These are phyloP conservation scores for Spilosoma lubricipeda DNA, from an alignment of 2,888 invertebrate species.

Conservation along the genomic window DNA sequence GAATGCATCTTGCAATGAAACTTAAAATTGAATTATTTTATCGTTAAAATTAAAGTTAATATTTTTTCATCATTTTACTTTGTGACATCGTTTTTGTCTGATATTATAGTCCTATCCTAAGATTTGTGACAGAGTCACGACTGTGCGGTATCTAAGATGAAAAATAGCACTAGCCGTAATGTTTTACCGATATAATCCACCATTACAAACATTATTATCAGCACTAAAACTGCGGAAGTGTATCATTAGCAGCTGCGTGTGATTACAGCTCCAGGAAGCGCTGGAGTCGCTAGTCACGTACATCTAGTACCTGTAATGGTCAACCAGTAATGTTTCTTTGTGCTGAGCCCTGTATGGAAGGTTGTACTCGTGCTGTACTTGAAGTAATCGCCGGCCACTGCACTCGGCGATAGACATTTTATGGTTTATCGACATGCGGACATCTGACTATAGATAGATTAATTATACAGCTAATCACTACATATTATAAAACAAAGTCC, in stretches of 20 bases:
- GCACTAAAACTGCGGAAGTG: constrained; percentile 3
- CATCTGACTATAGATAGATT: too few species aligned
- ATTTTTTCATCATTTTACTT: too few species aligned
- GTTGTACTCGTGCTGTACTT: constrained; percentile 4
- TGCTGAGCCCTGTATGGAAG: constrained; percentile 21
- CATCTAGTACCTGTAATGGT: constrained; percentile 10
- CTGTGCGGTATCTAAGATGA: not conserved
- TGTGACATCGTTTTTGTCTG: not conserved
- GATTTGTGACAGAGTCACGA: not conserved
- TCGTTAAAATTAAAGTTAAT: too few species aligned
- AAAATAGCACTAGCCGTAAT: not conserved
- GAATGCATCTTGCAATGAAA: too few species aligned
- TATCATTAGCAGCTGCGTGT: constrained; percentile 11
- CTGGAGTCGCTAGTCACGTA: constrained; percentile 21
- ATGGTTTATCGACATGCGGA: not conserved
- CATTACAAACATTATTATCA: not conserved
- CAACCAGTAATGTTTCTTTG: constrained; percentile 35
- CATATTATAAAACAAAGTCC: too few species aligned
- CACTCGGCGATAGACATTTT: not conserved
- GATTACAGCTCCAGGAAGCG: constrained; percentile 12
- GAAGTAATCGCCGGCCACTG: constrained; percentile 3
- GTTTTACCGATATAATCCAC: not conserved
- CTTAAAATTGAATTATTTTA: too few species aligned
- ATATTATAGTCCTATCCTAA: not conserved
- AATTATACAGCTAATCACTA: too few species aligned